Evolutionary conservation across 2,888 invertebrate genomes (phyloP).

Genomic region (Ypsolopha scabrella): DNA sequence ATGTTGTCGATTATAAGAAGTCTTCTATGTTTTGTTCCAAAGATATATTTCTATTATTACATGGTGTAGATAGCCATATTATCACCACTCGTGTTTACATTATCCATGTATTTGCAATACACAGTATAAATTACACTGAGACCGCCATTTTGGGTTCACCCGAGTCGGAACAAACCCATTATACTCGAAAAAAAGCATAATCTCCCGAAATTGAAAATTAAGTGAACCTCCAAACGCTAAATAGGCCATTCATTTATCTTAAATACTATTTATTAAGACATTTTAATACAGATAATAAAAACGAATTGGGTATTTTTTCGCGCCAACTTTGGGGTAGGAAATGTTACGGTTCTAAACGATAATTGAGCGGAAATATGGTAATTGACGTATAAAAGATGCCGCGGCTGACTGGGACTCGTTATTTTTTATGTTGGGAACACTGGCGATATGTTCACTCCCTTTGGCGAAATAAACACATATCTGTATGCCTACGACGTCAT

Average conservation of each 20-base stretch:
- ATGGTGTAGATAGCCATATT: too few species aligned
- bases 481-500: too few species aligned
- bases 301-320: neutral
- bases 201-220: neutral
- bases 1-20: too few species aligned
- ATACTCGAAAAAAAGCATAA: too few species aligned
- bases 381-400: slow-evolving; percentile 27
- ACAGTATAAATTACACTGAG: too few species aligned
- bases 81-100: too few species aligned
- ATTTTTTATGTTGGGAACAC: neutral
- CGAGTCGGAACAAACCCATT: too few species aligned
- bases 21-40: too few species aligned
- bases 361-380: slow-evolving; percentile 59
- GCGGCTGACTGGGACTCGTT: neutral
- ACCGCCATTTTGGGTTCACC: too few species aligned
- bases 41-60: too few species aligned
- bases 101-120: too few species aligned
- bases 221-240: neutral
- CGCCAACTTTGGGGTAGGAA: neutral
- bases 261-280: slow-evolving; percentile 2
- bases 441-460: neutral
- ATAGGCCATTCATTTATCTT: neutral
- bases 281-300: slow-evolving; percentile 3
- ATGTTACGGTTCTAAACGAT: slow-evolving; percentile 27
- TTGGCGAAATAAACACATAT: neutral